Percentiles rank a stretch among this genome's conserved stretches.
Conservation (phyloP, 2,113 vertebrate species). For the Carassius auratus region DNA sequence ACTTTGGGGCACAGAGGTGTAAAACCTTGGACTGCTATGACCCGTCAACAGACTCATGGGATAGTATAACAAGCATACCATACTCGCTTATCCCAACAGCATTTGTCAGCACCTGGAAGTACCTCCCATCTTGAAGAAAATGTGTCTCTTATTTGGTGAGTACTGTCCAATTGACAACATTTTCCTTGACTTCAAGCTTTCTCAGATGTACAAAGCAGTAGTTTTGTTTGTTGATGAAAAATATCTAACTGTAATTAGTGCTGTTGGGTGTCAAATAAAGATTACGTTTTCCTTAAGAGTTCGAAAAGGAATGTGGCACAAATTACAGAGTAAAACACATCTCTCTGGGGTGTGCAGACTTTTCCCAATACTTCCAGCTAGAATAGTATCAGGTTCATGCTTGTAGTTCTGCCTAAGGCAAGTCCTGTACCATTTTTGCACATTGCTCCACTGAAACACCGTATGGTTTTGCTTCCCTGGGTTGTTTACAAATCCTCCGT, state of each 20-base stretch:
- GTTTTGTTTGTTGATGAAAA: constrained; percentile 56
- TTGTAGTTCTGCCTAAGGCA: constrained; percentile 41
- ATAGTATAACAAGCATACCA: constrained; percentile 83
- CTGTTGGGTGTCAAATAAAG: constrained; percentile 71
- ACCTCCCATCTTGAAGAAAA: constrained; percentile 76
- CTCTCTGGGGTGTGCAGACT: constrained; percentile 43
- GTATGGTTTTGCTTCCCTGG: background rate
- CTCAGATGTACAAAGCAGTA: background rate
- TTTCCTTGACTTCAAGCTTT: background rate
- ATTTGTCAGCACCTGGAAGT: constrained; percentile 88
- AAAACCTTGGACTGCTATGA: constrained; percentile 86
- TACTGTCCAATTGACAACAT: constrained; percentile 34
- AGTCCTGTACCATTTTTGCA: background rate
- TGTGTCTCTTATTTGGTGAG: constrained; percentile 64
- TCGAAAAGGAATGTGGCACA: constrained; percentile 70
- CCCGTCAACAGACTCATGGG: constrained; percentile 81
- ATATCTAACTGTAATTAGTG: constrained; percentile 61
- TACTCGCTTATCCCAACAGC: constrained; percentile 85
- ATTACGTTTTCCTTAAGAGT: constrained; percentile 63
- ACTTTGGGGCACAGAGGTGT: constrained; percentile 82
- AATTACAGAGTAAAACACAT: constrained; percentile 69
- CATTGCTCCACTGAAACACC: background rate
- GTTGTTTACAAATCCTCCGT: background rate
- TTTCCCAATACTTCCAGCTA: constrained; percentile 55
- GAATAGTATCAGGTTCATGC: constrained; percentile 63